Conservation (phyloP, 2,113 vertebrate genomes). For the Lagopus leucura region DNA sequence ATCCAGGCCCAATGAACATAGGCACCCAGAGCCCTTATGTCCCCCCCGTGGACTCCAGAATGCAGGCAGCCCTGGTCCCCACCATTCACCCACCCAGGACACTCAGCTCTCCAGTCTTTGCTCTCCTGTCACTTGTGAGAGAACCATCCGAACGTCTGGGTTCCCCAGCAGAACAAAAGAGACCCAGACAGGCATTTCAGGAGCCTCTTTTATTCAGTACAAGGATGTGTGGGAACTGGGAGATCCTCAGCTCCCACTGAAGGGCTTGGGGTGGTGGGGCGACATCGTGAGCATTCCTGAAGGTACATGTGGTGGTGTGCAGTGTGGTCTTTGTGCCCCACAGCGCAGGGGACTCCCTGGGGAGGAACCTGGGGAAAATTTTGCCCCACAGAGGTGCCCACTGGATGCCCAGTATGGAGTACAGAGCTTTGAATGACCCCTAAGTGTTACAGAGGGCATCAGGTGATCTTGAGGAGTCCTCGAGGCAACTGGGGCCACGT, state of each 20-base stretch:
- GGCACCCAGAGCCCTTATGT: background rate
- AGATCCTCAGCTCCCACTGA: background rate
- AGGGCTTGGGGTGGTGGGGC: background rate
- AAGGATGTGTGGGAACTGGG: fast-evolving
- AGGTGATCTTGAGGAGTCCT: background rate
- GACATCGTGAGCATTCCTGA: background rate
- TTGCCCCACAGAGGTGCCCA: background rate
- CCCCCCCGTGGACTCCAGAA: background rate
- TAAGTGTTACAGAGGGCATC: background rate
- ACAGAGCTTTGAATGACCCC: background rate
- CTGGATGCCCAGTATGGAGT: background rate
- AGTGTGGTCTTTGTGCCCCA: background rate
- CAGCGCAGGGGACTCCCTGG: background rate
- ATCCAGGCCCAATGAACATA: fast-evolving
- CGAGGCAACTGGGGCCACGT: background rate
- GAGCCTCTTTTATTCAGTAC: slow-evolving; percentile 43
- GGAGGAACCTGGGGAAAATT: background rate
- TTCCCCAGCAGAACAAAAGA: background rate
- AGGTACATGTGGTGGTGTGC: background rate
- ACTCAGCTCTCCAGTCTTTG: background rate
- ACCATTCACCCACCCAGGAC: background rate
- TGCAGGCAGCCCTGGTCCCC: background rate
- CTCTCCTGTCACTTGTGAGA: background rate
- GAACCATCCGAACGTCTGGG: background rate
- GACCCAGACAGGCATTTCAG: background rate